These are phyloP conservation scores for Coptodon rendalli DNA, from an alignment of 2,113 vertebrate species.

Conservation along the genomic window DNA sequence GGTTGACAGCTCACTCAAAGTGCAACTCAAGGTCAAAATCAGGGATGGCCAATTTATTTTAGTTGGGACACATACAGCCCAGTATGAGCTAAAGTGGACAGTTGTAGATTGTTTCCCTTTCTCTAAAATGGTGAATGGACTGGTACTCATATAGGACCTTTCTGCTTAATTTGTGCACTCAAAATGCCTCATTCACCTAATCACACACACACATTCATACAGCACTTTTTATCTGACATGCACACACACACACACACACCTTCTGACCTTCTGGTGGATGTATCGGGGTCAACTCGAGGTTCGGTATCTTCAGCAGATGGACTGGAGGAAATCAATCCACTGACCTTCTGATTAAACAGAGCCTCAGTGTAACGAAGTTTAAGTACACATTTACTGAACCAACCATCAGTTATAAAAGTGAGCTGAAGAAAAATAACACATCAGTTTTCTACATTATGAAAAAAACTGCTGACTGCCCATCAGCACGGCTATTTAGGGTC, in stretches of 20 bases:
- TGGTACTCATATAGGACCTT: neutral
- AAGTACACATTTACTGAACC: neutral
- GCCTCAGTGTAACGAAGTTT: rapidly evolving
- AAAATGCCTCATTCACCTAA: neutral
- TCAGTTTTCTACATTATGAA: neutral
- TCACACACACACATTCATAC: neutral
- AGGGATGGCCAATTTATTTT: neutral
- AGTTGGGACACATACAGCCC: neutral
- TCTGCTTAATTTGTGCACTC: neutral
- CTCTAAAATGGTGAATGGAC: rapidly evolving
- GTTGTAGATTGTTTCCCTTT: neutral
- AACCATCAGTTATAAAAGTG: neutral
- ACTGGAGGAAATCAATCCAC: neutral
- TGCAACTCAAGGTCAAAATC: neutral
- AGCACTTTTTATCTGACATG: neutral
- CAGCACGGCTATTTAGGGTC: neutral
- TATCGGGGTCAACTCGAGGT: neutral
- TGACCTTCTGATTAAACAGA: neutral
- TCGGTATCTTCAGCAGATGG: neutral
- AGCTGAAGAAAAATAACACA: neutral
- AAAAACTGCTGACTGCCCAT: neutral
- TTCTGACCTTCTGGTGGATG: neutral
- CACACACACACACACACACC: neutral
- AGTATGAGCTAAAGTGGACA: neutral
- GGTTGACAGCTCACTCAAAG: neutral